Base-by-base conservation (phyloP, 2,888 invertebrate species). In the Metellina segmentata region DNA sequence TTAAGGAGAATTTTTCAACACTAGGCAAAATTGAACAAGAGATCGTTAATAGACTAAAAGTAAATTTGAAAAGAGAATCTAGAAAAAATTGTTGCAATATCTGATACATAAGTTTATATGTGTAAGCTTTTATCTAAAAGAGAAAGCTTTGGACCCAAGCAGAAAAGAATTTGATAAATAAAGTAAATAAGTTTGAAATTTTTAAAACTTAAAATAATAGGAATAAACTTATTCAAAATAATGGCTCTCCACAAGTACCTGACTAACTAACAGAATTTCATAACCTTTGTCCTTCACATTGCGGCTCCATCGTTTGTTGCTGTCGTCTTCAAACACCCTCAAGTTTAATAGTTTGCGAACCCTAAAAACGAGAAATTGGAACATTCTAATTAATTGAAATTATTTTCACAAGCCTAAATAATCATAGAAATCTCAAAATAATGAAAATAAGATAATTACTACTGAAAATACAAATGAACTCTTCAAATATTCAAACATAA, bases 331-430 rank as follows among this genome's bases (percentile, higher is more conserved):
- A 96, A 98, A 98, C 52, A 98, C 94, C 89, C 97, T 96, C 1
- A 97, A 95, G 93, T 97, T 97, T n/a, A 98, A 95, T 85, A 98
- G 96, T 95, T 98, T 98, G 34, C 96, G 96, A 0, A 97, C 97
- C 94, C 98, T 98, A 95, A 94, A 94, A 86, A 16, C 20, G 70
- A 85, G 48, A 82, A 48, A 70, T 48, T n/a, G 34, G 34, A 2
- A 34, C 19, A 75, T 6, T 75, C 2, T 75, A 75, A 5, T 75
- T 2, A 34, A 34, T 4, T 34, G 34, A 34, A 34, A 34, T 34
- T 34, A 34, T 34, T 34, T 34, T 34, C 34, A 34, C 34, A 34
- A 34, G 34, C 34, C 34, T 34, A 34, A 34, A 34, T 34, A 34
- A 34, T 34, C 34, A 34, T 34, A 4, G 34, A 34, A 34, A 4